phyloP scores from a whole-genome alignment of 2,113 vertebrate genomes.

The Bostrychus sinensis region DNA sequence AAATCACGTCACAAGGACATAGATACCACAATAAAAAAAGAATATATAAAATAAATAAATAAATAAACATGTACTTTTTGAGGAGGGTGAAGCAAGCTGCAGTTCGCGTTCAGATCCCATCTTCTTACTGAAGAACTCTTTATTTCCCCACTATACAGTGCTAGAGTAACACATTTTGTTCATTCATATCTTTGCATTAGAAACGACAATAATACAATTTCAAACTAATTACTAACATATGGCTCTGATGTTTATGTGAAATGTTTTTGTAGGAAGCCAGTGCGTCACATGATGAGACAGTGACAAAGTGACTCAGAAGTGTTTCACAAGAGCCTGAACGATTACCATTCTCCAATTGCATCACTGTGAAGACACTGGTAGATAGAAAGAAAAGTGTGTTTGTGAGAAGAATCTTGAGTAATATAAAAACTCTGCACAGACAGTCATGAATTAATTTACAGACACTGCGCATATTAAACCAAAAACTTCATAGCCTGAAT shows the following conservation, averaged over 20 bases:
- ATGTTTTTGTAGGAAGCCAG: background rate
- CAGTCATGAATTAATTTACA: slow-evolving; percentile 15
- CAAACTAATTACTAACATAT: background rate
- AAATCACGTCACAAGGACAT: too few relatives aligned
- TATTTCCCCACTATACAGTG: too few relatives aligned
- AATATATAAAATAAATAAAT: too few relatives aligned
- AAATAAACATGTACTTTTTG: too few relatives aligned
- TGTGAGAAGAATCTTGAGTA: slow-evolving; percentile 21
- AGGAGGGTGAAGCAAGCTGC: too few relatives aligned
- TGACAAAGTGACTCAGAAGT: slow-evolving; percentile 10
- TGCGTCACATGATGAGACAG: slow-evolving; percentile 5
- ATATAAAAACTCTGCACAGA: slow-evolving; percentile 16
- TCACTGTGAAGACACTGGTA: background rate
- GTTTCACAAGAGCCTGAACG: slow-evolving; percentile 12
- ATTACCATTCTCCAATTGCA: slow-evolving; percentile 4
- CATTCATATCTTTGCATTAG: too few relatives aligned
- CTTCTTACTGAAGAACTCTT: too few relatives aligned
- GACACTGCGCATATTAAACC: background rate
- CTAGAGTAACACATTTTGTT: too few relatives aligned
- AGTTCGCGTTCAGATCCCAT: too few relatives aligned
- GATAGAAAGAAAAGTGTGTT: slow-evolving; percentile 21
- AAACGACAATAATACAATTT: background rate
- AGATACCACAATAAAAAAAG: too few relatives aligned
- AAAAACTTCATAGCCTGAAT: background rate
- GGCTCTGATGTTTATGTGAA: background rate